These are phyloP conservation scores for Tetanocera ferruginea DNA, from an alignment of 2,888 invertebrate genomes.

Conservation along the genomic window DNA sequence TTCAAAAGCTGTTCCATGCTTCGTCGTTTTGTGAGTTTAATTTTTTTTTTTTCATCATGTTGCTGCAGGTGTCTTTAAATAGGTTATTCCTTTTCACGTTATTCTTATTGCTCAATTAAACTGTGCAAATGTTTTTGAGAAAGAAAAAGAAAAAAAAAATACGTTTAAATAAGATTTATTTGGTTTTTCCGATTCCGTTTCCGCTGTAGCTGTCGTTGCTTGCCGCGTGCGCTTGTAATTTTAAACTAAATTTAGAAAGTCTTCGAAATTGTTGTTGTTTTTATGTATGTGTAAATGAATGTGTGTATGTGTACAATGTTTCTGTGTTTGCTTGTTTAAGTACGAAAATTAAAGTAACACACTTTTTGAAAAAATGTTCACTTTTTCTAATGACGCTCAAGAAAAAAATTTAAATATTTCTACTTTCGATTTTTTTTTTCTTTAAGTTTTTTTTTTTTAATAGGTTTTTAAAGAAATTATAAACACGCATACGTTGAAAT, in stretches of 20 bases:
- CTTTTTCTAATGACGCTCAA: neutral
- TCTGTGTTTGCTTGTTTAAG: conserved; percentile 36
- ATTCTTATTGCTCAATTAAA: neutral
- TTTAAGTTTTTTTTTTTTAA: conserved; percentile 11
- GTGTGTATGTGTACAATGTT: conserved; percentile 36
- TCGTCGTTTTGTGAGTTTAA: too few relatives aligned
- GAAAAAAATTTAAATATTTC: neutral
- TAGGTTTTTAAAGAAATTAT: neutral
- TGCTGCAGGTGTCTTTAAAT: neutral
- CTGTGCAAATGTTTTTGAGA: neutral
- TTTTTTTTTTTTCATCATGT: neutral
- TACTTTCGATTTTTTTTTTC: neutral
- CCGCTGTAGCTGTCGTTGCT: neutral
- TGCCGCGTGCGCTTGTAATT: neutral
- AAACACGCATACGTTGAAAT: conserved; percentile 28
- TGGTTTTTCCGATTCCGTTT: conserved; percentile 1
- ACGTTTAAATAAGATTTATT: neutral
- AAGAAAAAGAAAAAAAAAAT: neutral
- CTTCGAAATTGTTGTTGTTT: conserved; percentile 14
- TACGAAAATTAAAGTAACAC: conserved; percentile 40
- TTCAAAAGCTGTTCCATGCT: too few relatives aligned
- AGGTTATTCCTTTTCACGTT: neutral
- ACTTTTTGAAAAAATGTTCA: conserved; percentile 15
- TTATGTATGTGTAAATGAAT: neutral
- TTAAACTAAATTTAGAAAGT: conserved; percentile 28